These are phyloP conservation scores for Maconellicoccus hirsutus DNA, from an alignment of 1,140 invertebrate genomes.

Conservation along the genomic window DNA sequence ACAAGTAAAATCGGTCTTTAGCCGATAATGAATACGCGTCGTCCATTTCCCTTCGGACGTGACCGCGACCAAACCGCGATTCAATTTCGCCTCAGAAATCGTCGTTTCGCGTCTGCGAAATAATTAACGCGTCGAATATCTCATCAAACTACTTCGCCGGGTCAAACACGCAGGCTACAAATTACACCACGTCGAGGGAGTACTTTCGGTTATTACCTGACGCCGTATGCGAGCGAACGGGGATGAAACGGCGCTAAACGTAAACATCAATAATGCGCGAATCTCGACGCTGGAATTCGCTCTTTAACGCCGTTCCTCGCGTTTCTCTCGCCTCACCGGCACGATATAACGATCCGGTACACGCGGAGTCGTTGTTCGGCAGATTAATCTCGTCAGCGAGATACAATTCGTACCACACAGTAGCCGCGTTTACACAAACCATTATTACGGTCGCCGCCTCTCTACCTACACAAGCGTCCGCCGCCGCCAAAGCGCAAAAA, in stretches of 20 bases:
- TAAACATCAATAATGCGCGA: background rate
- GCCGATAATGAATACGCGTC: too few relatives aligned
- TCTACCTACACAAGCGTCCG: background rate
- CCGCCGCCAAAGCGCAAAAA: background rate
- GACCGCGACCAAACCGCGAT: too few relatives aligned
- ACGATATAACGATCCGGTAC: background rate
- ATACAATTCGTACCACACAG: background rate
- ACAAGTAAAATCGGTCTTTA: too few relatives aligned
- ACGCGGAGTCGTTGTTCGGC: background rate
- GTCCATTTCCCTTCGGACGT: too few relatives aligned
- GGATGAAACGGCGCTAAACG: too few relatives aligned
- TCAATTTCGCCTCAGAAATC: too few relatives aligned
- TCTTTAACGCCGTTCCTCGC: background rate
- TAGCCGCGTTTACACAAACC: background rate
- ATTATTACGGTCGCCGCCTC: background rate
- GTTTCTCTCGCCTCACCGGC: background rate
- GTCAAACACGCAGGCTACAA: too few relatives aligned
- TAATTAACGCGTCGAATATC: too few relatives aligned
- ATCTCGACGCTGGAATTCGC: conserved; percentile 6
- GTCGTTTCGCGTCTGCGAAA: too few relatives aligned
- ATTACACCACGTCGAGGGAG: too few relatives aligned
- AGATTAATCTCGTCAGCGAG: conserved; percentile 7
- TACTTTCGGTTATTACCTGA: background rate
- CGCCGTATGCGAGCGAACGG: too few relatives aligned
- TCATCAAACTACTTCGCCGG: too few relatives aligned